phyloP scores from a whole-genome alignment of 2,888 invertebrate species.

The Agriopis leucophaearia region DNA sequence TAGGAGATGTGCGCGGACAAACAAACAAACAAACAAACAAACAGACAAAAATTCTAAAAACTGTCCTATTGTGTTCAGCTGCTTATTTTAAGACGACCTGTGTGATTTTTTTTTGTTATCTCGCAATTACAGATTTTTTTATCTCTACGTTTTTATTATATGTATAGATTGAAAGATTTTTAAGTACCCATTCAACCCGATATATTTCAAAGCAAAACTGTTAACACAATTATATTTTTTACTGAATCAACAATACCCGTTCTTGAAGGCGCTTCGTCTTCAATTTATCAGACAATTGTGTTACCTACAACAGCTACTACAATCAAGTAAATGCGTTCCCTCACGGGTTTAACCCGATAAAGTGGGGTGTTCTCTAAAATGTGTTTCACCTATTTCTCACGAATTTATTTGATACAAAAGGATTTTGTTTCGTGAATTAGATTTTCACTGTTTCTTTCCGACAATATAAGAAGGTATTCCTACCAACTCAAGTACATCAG shows the following conservation, averaged over 20 bases:
- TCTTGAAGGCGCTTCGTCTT: slow-evolving; percentile 34
- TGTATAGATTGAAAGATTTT: too few relatives aligned
- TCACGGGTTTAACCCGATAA: slow-evolving; percentile 49
- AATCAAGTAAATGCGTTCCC: slow-evolving; percentile 53
- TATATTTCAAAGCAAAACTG: background rate
- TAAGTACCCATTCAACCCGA: too few relatives aligned
- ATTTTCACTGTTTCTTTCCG: slow-evolving; percentile 18
- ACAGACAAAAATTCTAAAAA: too few relatives aligned
- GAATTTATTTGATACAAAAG: slow-evolving; percentile 32
- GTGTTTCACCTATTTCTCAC: slow-evolving; percentile 27
- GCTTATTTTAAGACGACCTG: too few relatives aligned
- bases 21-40: too few relatives aligned
- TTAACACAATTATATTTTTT: background rate
- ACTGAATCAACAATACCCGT: slow-evolving; percentile 3
- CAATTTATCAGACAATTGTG: slow-evolving; percentile 40
- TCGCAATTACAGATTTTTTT: too few relatives aligned
- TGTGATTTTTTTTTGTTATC: too few relatives aligned
- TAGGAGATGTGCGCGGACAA: too few relatives aligned
- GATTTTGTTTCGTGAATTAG: slow-evolving; percentile 26
- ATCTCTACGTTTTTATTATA: too few relatives aligned
- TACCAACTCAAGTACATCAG: background rate
- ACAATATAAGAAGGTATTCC: background rate
- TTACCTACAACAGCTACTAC: slow-evolving; percentile 46
- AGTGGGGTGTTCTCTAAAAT: slow-evolving; percentile 30
- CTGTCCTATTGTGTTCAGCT: too few relatives aligned